Base-by-base conservation (phyloP, 2,888 invertebrate genomes). In the Pheosia gnoma region DNA sequence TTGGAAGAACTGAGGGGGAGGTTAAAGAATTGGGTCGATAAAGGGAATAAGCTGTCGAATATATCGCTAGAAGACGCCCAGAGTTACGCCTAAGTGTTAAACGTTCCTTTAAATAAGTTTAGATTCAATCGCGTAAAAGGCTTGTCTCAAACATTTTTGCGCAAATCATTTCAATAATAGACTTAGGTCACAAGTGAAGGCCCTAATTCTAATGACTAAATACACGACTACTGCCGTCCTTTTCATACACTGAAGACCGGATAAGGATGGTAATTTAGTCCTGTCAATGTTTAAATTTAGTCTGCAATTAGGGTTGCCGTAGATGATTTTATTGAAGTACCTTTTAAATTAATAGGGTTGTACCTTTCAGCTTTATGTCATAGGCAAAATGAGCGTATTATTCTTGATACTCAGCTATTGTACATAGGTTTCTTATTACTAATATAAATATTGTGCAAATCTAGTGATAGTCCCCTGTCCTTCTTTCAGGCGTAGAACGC, bases 21-120 rank as follows among this genome's bases (percentile, higher is more conserved):
- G 68, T 94, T 97, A 83, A 96, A 96, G 94, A 97, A 97, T 85
- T 97, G 97, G 95, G 97, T 97, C 47, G 97, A 97, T 61, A 96
- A 97, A 70, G 97, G 97, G 9, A 95, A 94, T 74, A 95, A 96
- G 82, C 84, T 96, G 71, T 94, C 95, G 41, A 95, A 95, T 66
- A 94, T 96, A 78, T 94, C 96, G 49, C 85, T 96, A 66, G 96
- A 96, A 85, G 96, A 96, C 58, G 95, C 95, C 7, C 95, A 95
- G 75, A 95, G 95, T 72, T 95, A 94, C 82, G 95, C 95, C 85
- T 95, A 89, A 95, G 79, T 57, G 58, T 59, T 69, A 55, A 62
- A 77, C 85, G 87, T 87, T 86, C 86, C 87, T 87, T 79, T 80
- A 89, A 72, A 73, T 79, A 77, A 75, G 73, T 72, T 56, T 56